Percentiles rank a stretch among this genome's conserved stretches.
Evolutionary conservation across 2,888 invertebrate genomes (phyloP).

Genomic region (Malthinus seriepunctatus): DNA sequence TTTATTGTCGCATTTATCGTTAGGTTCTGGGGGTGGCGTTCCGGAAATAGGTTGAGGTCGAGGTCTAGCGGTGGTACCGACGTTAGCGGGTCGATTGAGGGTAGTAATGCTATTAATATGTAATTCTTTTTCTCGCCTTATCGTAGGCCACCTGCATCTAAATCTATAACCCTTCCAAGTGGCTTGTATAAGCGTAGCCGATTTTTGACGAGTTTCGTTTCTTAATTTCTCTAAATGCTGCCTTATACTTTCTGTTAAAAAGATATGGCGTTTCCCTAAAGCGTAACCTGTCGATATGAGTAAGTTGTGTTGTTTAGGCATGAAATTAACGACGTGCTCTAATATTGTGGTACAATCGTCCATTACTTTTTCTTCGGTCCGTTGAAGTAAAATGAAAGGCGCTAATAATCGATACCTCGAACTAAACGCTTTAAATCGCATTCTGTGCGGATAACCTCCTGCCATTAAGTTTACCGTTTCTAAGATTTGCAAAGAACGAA

Average conservation of each 20-base stretch:
- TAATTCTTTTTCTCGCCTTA: slow-evolving; percentile 51
- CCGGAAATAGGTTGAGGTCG: slow-evolving; percentile 90
- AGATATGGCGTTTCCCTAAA: slow-evolving; percentile 89
- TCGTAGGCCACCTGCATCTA: slow-evolving; percentile 67
- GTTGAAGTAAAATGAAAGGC: slow-evolving; percentile 70
- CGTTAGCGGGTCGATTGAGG: slow-evolving; percentile 47
- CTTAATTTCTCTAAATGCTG: slow-evolving; percentile 87
- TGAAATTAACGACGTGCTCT: slow-evolving; percentile 68
- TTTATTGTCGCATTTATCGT: slow-evolving; percentile 85
- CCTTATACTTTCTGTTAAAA: slow-evolving; percentile 90
- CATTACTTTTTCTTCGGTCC: slow-evolving; percentile 72
- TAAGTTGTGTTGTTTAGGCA: slow-evolving; percentile 58
- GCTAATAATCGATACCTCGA: slow-evolving; percentile 83
- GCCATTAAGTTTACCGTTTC: slow-evolving; percentile 96
- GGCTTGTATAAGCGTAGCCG: slow-evolving; percentile 83
- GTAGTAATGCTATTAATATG: slow-evolving; percentile 34
- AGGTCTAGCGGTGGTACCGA: slow-evolving; percentile 64
- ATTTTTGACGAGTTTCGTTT: slow-evolving; percentile 74
- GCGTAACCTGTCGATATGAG: slow-evolving; percentile 83
- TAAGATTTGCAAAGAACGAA: slow-evolving; percentile 82
- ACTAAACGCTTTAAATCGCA: slow-evolving; percentile 93
- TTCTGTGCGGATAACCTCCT: slow-evolving; percentile 90
- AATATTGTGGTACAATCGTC: slow-evolving; percentile 78
- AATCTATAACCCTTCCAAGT: slow-evolving; percentile 83
- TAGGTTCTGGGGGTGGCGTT: slow-evolving; percentile 83